A percentile compares a stretch with the other conserved stretches of the same genome.
Evolutionary conservation across 2,888 invertebrate species (phyloP).

Genomic region (Uloborus plumipes): DNA sequence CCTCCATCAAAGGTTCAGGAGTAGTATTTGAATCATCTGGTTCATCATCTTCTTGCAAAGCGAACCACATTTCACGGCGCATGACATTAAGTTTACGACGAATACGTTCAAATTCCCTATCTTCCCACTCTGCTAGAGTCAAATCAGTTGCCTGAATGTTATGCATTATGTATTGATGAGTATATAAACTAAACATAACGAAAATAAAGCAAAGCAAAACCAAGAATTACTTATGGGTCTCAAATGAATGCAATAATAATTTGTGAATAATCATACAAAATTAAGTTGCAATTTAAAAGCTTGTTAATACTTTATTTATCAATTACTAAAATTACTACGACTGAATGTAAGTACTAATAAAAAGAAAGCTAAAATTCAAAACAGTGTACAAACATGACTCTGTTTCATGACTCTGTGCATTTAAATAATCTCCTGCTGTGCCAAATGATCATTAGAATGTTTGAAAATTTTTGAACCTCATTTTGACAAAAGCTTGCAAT

Average conservation of each 20-base stretch:
- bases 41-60: conserved; percentile 43
- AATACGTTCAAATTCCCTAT: conserved; percentile 52
- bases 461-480: too few species aligned
- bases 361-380: too few species aligned
- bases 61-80: conserved; percentile 37
- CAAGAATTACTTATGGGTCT: not conserved
- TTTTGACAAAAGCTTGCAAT: too few species aligned
- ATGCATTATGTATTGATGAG: conserved; percentile 1
- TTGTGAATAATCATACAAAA: not conserved
- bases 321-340: too few species aligned
- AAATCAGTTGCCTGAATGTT: conserved; percentile 55
- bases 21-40: conserved; percentile 37
- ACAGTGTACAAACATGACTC: too few species aligned
- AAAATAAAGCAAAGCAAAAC: conserved; percentile 15
- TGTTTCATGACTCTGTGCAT: too few species aligned
- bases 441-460: too few species aligned
- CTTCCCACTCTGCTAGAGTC: conserved; percentile 49
- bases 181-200: not conserved
- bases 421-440: too few species aligned
- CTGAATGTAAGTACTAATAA: too few species aligned
- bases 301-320: too few species aligned
- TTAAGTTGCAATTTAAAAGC: not conserved
- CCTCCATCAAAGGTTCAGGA: conserved; percentile 40
- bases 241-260: not conserved
- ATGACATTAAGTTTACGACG: conserved; percentile 48